Evolutionary conservation across 2,888 invertebrate species (phyloP).

Genomic region (Lamellibrachia columna): DNA sequence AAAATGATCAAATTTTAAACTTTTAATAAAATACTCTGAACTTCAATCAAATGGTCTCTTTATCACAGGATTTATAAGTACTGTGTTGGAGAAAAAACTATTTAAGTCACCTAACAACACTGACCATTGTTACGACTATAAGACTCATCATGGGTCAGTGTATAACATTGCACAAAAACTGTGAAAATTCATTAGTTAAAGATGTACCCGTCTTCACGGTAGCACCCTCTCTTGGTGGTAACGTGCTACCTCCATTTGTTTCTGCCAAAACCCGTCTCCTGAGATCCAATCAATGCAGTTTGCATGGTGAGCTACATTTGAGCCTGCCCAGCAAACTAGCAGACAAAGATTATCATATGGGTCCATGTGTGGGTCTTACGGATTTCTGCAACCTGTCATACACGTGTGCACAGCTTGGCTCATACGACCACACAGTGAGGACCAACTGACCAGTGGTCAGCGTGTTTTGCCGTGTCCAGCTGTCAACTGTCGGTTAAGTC

Average conservation of each 20-base stretch:
- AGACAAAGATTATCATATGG: neutral
- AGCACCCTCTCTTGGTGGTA: neutral
- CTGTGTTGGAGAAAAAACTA: neutral
- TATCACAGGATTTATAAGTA: neutral
- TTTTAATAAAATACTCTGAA: neutral
- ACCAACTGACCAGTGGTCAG: neutral
- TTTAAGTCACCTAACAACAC: neutral
- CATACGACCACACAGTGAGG: neutral
- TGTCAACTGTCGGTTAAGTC: slow-evolving; percentile 51
- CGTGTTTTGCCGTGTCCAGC: slow-evolving; percentile 20
- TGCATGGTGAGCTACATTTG: too few species aligned
- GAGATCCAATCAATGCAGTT: too few species aligned
- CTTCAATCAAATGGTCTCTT: neutral
- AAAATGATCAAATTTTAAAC: neutral
- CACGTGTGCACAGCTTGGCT: neutral
- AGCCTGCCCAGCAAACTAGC: neutral
- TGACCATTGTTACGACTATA: neutral
- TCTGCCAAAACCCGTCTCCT: neutral
- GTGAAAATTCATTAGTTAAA: neutral
- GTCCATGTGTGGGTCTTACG: too few species aligned
- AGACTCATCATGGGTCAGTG: neutral
- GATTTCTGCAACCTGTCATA: neutral
- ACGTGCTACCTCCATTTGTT: neutral
- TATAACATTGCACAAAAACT: neutral
- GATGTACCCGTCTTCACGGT: neutral